Conservation (phyloP, 2,888 invertebrate genomes). For the Dryomyza anilis region DNA sequence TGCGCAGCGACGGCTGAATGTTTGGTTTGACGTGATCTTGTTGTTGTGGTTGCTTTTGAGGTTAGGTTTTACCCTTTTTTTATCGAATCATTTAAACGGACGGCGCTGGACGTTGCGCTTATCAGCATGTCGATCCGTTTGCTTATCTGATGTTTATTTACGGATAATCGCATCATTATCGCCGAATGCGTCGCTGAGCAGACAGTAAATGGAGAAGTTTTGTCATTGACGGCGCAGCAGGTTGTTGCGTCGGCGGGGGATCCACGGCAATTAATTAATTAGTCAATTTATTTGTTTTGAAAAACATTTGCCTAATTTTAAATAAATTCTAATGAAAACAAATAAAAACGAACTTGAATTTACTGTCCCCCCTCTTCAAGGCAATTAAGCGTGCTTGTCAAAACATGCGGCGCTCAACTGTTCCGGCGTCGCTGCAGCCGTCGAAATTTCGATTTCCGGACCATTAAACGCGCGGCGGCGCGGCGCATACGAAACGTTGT, state of each 20-base stretch:
- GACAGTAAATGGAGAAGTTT: background rate
- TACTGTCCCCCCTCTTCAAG: too few relatives aligned
- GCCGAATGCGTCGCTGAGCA: background rate
- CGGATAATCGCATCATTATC: slow-evolving; percentile 56
- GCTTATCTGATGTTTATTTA: slow-evolving; percentile 55
- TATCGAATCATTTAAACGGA: background rate
- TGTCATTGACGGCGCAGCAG: too few relatives aligned
- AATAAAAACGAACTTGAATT: too few relatives aligned
- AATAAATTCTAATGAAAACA: too few relatives aligned
- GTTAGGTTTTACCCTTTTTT: slow-evolving; percentile 7
- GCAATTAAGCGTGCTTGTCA: slow-evolving; percentile 8
- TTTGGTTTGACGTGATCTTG: background rate
- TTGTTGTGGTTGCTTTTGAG: background rate
- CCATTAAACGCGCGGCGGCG: slow-evolving; percentile 2
- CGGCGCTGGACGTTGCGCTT: slow-evolving; percentile 36
- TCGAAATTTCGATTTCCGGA: slow-evolving; percentile 12
- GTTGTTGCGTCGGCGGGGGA: background rate
- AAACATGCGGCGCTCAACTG: background rate
- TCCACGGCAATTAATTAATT: background rate
- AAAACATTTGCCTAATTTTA: background rate
- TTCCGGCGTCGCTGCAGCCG: background rate
- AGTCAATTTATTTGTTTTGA: background rate
- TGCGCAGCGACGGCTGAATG: slow-evolving; percentile 4
- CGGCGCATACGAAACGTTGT: slow-evolving; percentile 4
- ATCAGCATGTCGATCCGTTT: slow-evolving; percentile 52